Evolutionary conservation across 2,113 vertebrate genomes (phyloP).

Genomic region (Perccottus glenii): DNA sequence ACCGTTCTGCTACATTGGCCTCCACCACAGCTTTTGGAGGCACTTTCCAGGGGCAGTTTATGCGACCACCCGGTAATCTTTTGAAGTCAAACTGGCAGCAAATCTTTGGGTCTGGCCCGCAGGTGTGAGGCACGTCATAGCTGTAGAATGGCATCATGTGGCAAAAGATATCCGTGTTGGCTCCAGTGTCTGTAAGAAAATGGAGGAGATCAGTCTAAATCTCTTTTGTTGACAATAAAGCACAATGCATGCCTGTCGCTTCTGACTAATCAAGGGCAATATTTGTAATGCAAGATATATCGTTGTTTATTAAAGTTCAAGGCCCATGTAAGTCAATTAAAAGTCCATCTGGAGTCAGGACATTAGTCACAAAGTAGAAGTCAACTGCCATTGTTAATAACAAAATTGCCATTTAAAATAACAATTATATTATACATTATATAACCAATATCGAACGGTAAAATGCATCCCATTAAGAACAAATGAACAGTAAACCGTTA

Average conservation of each 20-base stretch:
- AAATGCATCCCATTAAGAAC: slow-evolving; percentile 16
- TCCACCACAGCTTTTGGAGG: slow-evolving; percentile 89
- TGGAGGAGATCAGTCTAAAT: background rate
- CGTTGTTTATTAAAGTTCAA: background rate
- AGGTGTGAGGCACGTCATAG: slow-evolving; percentile 95
- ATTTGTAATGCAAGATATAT: background rate
- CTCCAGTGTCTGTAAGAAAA: slow-evolving; percentile 78
- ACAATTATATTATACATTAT: background rate
- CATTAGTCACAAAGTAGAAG: background rate
- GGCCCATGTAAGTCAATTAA: background rate
- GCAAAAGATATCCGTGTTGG: slow-evolving; percentile 93
- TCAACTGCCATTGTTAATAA: slow-evolving; percentile 5
- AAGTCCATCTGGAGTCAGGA: background rate
- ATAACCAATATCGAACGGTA: slow-evolving; percentile 14
- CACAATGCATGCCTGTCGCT: background rate
- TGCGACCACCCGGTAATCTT: slow-evolving; percentile 91
- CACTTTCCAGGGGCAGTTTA: slow-evolving; percentile 98
- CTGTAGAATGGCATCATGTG: slow-evolving; percentile 99
- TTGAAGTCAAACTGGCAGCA: slow-evolving; percentile 99
- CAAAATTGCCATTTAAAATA: slow-evolving; percentile 1
- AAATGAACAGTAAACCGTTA: slow-evolving; percentile 19
- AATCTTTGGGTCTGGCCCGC: slow-evolving; percentile 95
- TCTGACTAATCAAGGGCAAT: background rate
- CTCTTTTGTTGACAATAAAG: background rate
- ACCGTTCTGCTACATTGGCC: slow-evolving; percentile 92